Evolutionary conservation across 2,888 invertebrate genomes (phyloP).

Genomic region (Heliconius hortense): DNA sequence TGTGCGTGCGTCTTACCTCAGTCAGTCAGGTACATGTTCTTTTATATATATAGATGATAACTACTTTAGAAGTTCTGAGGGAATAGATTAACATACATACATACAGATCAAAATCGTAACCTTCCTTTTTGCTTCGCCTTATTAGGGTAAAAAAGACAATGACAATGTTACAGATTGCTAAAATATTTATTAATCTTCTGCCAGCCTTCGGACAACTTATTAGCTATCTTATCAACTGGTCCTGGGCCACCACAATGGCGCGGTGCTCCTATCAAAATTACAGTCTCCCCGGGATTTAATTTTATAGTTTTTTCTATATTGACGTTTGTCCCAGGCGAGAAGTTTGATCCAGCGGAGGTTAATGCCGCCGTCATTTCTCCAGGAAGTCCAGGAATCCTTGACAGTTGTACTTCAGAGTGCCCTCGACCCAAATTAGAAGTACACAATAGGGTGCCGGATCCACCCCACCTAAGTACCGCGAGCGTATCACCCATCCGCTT

Average conservation of each 20-base stretch:
- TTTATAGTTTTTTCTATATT: slow-evolving; percentile 59
- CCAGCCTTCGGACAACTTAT: slow-evolving; percentile 73
- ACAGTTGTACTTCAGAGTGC: slow-evolving; percentile 72
- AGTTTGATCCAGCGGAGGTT: slow-evolving; percentile 62
- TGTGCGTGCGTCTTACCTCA: too few species aligned
- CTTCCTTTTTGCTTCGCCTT: too few species aligned
- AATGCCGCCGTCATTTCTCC: slow-evolving; percentile 66
- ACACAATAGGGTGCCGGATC: slow-evolving; percentile 63
- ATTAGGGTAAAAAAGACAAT: neutral
- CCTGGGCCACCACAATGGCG: slow-evolving; percentile 75
- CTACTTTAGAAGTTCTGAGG: too few species aligned
- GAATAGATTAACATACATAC: too few species aligned
- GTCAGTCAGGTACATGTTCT: too few species aligned
- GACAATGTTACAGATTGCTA: slow-evolving; percentile 48
- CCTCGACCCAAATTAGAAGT: slow-evolving; percentile 74
- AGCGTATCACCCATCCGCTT: slow-evolving; percentile 79
- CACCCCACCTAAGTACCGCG: slow-evolving; percentile 69
- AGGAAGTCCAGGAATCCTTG: slow-evolving; percentile 66
- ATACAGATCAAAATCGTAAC: too few species aligned
- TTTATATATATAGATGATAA: too few species aligned
- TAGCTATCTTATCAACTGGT: slow-evolving; percentile 74
- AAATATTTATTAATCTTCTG: slow-evolving; percentile 78
- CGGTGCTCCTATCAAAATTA: slow-evolving; percentile 66
- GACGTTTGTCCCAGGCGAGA: slow-evolving; percentile 60
- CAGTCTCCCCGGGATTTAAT: slow-evolving; percentile 63